Base-by-base conservation (phyloP, 1,140 invertebrate species). In the Xylocopa sonorina region DNA sequence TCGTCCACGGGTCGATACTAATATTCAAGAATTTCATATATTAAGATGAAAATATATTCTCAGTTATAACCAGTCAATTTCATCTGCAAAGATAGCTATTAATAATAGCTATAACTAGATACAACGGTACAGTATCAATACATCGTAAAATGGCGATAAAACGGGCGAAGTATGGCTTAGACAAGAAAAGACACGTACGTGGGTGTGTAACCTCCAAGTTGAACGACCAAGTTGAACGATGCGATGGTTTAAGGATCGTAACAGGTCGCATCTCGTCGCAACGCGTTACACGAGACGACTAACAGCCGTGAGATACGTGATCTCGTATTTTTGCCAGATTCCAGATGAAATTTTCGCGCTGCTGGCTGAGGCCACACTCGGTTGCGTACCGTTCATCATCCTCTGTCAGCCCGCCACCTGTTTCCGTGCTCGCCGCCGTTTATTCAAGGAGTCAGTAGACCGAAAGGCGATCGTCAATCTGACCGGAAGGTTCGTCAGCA, bases 391-490 rank as follows among this genome's bases (percentile, higher is more conserved):
- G 48, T 77, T 68, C 63, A 55, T 58, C 76, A 46, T 72, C 57
- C 67, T 72, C 68, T 43, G 34, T 24, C 48, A 43, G 41, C 6
- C n/a, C 50, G 43, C 77, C 50, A 62, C 58, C 48, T 72, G 58
- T 64, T 78, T 64, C 69, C 69, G 48, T 41, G 46, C 9, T 27
- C 46, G 38, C 24, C 5, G 46, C 46, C 64, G 46, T 63, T 53
- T 78, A 64, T 55, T 73, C 68, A 29, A 55, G 38, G 29, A 78
- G 69, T 29, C 77, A 63, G 58, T 55, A 64, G 77, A 78, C 77
- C 77, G 77, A 63, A 55, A 73, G 77, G 38, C 58, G 68, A 78
- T 78, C 77, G 77, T 78, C 77, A 55, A 78, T 78, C 77, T 73
- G 69, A 64, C 77, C 77, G 77, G 77, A 78, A 78, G 77, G 34